Conservation (phyloP, 2,888 invertebrate species). For the Portevinia maculata region DNA sequence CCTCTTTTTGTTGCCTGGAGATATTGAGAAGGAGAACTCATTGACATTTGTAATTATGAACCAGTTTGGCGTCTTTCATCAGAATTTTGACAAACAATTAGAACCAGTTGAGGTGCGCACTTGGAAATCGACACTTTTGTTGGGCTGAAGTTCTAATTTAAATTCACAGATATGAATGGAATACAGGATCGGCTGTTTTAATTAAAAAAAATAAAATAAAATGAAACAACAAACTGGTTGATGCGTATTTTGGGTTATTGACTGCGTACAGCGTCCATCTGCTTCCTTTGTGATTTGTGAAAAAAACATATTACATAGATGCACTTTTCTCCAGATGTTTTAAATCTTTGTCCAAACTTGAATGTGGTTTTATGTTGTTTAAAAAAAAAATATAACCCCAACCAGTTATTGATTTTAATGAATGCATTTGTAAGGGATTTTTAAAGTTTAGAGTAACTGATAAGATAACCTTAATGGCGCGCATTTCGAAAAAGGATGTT, state of each 20-base stretch:
- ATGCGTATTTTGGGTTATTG: neutral
- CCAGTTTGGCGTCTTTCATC: conserved; percentile 7
- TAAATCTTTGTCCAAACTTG: conserved; percentile 1
- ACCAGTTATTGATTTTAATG: no score
- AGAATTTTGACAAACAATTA: conserved; percentile 3
- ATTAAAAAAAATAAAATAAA: neutral
- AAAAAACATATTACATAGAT: conserved; percentile 1
- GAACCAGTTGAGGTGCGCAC: conserved; percentile 18
- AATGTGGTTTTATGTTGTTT: neutral
- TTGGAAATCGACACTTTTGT: neutral
- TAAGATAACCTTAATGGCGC: no score
- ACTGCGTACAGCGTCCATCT: neutral
- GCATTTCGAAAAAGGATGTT: no score
- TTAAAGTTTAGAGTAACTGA: no score
- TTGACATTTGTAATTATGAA: conserved; percentile 27
- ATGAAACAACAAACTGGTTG: conserved; percentile 12
- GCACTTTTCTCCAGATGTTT: conserved; percentile 20
- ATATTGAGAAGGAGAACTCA: conserved; percentile 1
- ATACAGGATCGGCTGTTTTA: neutral
- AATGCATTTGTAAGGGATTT: no score
- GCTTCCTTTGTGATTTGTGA: neutral
- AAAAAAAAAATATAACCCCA: no score
- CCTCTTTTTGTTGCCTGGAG: neutral
- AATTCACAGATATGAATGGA: conserved; percentile 12
- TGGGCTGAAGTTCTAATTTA: conserved; percentile 21